Conservation (phyloP, 2,888 invertebrate species). For the Hypolimnas misippus region DNA sequence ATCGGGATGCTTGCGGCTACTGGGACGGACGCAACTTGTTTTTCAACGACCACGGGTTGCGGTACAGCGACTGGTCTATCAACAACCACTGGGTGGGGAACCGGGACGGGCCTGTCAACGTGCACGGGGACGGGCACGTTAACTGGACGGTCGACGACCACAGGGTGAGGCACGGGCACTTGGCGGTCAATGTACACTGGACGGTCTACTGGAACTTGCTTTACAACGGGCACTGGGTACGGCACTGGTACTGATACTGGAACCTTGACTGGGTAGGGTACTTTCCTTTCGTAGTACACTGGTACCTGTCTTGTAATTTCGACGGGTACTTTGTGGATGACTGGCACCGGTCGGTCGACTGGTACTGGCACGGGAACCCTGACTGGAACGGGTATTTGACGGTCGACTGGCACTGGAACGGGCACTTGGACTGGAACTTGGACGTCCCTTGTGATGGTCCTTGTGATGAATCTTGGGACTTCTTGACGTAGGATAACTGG, state of each 20-base stretch:
- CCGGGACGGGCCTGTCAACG: slow-evolving; percentile 79
- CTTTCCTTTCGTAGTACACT: slow-evolving; percentile 75
- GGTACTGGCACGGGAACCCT: slow-evolving; percentile 81
- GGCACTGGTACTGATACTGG: slow-evolving; percentile 83
- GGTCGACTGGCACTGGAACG: slow-evolving; percentile 62
- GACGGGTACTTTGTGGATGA: slow-evolving; percentile 80
- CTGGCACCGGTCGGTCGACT: slow-evolving; percentile 80
- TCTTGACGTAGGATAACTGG: slow-evolving; percentile 76
- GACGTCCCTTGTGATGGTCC: slow-evolving; percentile 74
- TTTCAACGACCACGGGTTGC: slow-evolving; percentile 65
- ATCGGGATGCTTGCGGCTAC: slow-evolving; percentile 24
- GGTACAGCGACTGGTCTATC: slow-evolving; percentile 65
- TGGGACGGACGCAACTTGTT: slow-evolving; percentile 49
- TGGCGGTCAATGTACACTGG: slow-evolving; percentile 85
- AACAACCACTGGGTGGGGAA: slow-evolving; percentile 57
- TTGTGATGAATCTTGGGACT: slow-evolving; percentile 73
- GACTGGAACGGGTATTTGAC: slow-evolving; percentile 77
- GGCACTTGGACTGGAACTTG: slow-evolving; percentile 67
- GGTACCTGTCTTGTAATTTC: slow-evolving; percentile 78
- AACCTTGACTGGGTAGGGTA: slow-evolving; percentile 80
- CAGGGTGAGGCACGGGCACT: slow-evolving; percentile 78
- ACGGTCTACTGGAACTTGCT: slow-evolving; percentile 83
- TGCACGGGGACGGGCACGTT: slow-evolving; percentile 85
- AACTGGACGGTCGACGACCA: slow-evolving; percentile 82
- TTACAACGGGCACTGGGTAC: slow-evolving; percentile 84